Percentiles rank a stretch among this genome's conserved stretches.
These are phyloP conservation scores for Adelosebastes latens DNA, from an alignment of 2,797 vertebrate genomes.

Conservation along the genomic window DNA sequence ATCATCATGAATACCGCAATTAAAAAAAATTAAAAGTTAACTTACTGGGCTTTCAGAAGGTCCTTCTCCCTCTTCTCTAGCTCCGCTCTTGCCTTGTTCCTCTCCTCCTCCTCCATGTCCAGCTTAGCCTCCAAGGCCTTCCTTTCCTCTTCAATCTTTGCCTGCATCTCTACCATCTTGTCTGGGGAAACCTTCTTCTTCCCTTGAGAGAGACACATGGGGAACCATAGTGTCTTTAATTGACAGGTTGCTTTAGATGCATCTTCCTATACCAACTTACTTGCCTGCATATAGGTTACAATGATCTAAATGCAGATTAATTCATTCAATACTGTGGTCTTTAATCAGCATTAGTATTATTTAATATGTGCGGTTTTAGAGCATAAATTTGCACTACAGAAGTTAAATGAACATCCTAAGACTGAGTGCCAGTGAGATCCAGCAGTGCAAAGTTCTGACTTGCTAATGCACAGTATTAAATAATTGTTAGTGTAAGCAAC, in stretches of 20 bases:
- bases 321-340: neutral
- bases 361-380: constrained; percentile 20
- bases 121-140: constrained; percentile 97
- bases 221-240: neutral
- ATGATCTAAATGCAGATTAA: constrained; percentile 1
- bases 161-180: constrained; percentile 99
- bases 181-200: constrained; percentile 98
- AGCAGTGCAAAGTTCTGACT: neutral
- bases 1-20: neutral
- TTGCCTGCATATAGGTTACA: neutral
- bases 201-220: constrained; percentile 76
- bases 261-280: neutral
- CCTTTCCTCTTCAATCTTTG: constrained; percentile 97
- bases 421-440: neutral
- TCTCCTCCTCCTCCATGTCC: constrained; percentile 99
- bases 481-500: constrained; percentile 34
- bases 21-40: constrained; percentile 45
- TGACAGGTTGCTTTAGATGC: neutral
- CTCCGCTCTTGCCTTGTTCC: constrained; percentile 97
- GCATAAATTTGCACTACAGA: neutral
- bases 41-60: constrained; percentile 98
- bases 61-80: constrained; percentile 98
- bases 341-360: constrained; percentile 30
- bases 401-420: neutral
- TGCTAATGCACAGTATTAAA: constrained; percentile 26